phyloP scores from a whole-genome alignment of 2,888 invertebrate genomes.

The Andrena bucephala region DNA sequence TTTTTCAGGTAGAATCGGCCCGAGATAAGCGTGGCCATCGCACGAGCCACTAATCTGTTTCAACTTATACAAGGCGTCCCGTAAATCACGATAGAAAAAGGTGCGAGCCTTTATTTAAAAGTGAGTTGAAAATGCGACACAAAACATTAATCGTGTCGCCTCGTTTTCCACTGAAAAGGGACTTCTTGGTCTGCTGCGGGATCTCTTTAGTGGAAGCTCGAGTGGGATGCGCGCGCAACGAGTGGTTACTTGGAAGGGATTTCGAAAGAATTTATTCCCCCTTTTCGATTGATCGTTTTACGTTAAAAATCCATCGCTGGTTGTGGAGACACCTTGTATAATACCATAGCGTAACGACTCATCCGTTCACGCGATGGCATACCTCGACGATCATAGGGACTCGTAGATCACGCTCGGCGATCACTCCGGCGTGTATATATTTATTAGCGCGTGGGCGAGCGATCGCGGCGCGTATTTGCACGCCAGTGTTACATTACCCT shows the following conservation, averaged over 20 bases:
- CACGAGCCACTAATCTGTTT: constrained; percentile 14
- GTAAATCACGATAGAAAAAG: neutral
- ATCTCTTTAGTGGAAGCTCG: too few species aligned
- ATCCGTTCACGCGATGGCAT: constrained; percentile 62
- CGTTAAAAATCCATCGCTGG: too few species aligned
- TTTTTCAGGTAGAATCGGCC: constrained; percentile 39
- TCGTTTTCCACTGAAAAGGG: too few species aligned
- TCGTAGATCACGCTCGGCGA: constrained; percentile 41
- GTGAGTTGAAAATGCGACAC: neutral
- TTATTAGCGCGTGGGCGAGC: constrained; percentile 59
- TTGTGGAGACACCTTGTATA: neutral
- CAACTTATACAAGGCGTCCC: neutral
- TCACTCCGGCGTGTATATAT: constrained; percentile 38
- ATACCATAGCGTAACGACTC: constrained; percentile 19
- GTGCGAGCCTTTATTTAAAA: neutral
- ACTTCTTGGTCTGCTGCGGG: too few species aligned
- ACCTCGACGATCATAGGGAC: constrained; percentile 44
- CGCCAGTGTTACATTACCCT: constrained; percentile 53
- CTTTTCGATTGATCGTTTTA: too few species aligned
- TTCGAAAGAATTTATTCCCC: too few species aligned
- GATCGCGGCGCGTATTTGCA: constrained; percentile 50
- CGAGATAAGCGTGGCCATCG: constrained; percentile 42
- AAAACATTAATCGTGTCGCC: neutral
- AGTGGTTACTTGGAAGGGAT: too few species aligned
- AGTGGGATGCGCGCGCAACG: too few species aligned